phyloP scores from a whole-genome alignment of 2,797 vertebrate species.

The Melanotaenia boesemani region DNA sequence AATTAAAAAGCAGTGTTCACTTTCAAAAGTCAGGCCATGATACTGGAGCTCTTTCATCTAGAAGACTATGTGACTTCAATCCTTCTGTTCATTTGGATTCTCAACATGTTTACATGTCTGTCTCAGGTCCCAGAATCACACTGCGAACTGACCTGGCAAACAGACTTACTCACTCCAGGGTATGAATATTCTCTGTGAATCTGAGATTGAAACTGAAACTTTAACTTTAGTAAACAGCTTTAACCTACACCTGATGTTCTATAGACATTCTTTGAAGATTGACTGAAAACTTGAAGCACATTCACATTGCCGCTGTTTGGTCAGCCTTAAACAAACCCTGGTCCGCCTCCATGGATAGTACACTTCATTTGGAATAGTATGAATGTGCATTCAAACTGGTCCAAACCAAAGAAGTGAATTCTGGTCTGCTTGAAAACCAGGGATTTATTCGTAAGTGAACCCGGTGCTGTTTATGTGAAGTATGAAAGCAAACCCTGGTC shows the following conservation, averaged over 20 bases:
- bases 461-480: too few species aligned
- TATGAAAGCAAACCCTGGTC: too few species aligned
- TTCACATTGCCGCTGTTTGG: too few species aligned
- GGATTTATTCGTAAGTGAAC: too few species aligned
- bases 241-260: neutral
- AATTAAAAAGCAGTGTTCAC: constrained; percentile 28
- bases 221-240: neutral
- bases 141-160: constrained; percentile 55
- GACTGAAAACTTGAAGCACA: too few species aligned
- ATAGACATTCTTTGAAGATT: too few species aligned
- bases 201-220: constrained; percentile 3
- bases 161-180: constrained; percentile 21
- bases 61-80: constrained; percentile 43
- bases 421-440: too few species aligned
- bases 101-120: constrained; percentile 61
- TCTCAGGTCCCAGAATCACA: constrained; percentile 28
- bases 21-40: constrained; percentile 16
- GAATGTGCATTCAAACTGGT: too few species aligned
- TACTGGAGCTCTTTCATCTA: constrained; percentile 41
- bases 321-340: too few species aligned
- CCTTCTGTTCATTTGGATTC: constrained; percentile 69
- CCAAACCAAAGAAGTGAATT: too few species aligned
- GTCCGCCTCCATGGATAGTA: too few species aligned
- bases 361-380: too few species aligned
- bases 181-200: constrained; percentile 31